These are phyloP conservation scores for Sesamia nonagrioides DNA, from an alignment of 1,140 invertebrate genomes.

Conservation along the genomic window DNA sequence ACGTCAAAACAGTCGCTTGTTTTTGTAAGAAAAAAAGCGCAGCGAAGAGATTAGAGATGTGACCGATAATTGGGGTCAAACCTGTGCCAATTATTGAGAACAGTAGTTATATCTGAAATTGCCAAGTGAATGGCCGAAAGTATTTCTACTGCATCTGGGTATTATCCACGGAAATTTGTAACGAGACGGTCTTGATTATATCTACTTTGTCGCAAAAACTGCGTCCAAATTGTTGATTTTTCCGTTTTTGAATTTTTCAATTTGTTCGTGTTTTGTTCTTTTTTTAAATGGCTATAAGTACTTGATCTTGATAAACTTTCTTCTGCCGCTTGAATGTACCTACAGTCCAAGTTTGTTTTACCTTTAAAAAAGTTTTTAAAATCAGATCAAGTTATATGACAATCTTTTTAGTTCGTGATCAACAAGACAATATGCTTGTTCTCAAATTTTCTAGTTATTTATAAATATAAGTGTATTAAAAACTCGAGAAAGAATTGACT, in stretches of 20 bases:
- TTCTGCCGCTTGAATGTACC: neutral
- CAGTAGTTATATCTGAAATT: neutral
- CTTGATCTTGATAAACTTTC: neutral
- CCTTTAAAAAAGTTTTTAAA: too few species aligned
- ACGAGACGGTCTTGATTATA: neutral
- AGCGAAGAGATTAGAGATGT: conserved; percentile 1
- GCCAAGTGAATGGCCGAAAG: conserved; percentile 12
- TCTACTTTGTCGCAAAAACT: neutral
- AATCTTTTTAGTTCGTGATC: too few species aligned
- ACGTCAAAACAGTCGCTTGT: neutral
- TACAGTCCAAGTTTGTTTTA: neutral
- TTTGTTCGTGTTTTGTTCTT: neutral
- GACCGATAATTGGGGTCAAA: conserved; percentile 17
- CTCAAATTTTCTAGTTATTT: too few species aligned
- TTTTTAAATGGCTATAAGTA: neutral
- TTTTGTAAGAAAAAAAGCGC: neutral
- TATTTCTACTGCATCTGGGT: conserved; percentile 9
- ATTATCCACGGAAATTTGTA: conserved; percentile 1
- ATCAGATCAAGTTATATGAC: too few species aligned
- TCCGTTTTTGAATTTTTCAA: neutral
- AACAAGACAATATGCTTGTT: too few species aligned
- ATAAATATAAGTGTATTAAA: too few species aligned
- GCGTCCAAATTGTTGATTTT: neutral
- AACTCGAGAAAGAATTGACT: too few species aligned
- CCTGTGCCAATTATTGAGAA: neutral